These are phyloP conservation scores for Helleia helle DNA, from an alignment of 2,888 invertebrate genomes.

Conservation along the genomic window DNA sequence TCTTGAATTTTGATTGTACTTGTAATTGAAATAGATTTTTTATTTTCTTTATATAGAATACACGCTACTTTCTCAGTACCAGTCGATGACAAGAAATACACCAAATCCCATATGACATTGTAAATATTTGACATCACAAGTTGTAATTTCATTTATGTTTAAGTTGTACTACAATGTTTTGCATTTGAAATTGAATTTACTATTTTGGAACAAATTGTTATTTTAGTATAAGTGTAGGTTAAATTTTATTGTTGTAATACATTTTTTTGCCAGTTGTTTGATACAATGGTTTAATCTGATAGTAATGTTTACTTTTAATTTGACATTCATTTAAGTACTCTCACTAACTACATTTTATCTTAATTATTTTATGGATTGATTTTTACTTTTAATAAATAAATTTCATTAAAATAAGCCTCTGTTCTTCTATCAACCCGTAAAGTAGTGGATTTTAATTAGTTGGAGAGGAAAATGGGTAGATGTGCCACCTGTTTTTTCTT, in stretches of 20 bases:
- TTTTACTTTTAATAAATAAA: slow-evolving; percentile 65
- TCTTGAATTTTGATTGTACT: too few relatives aligned
- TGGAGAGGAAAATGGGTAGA: too few relatives aligned
- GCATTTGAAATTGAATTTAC: slow-evolving; percentile 47
- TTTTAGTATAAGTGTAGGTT: slow-evolving; percentile 27
- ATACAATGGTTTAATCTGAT: slow-evolving; percentile 19
- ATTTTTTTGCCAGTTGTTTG: slow-evolving; percentile 18
- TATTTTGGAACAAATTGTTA: slow-evolving; percentile 56
- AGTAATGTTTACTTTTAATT: slow-evolving; percentile 32
- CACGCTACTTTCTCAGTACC: too few relatives aligned
- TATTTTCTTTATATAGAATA: too few relatives aligned
- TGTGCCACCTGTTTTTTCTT: too few relatives aligned
- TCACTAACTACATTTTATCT: slow-evolving; percentile 57
- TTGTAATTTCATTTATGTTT: slow-evolving; percentile 31
- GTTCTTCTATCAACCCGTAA: slow-evolving; percentile 16
- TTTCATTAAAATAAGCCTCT: slow-evolving; percentile 30
- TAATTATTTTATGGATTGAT: slow-evolving; percentile 63
- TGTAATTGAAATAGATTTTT: not conserved
- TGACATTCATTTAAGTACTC: slow-evolving; percentile 47
- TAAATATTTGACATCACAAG: slow-evolving; percentile 61
- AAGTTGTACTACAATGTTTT: slow-evolving; percentile 28
- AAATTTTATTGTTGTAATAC: slow-evolving; percentile 22
- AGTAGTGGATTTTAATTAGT: too few relatives aligned
- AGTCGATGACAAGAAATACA: not conserved
- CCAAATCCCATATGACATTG: slow-evolving; percentile 27